Evolutionary conservation across 2,888 invertebrate genomes (phyloP), one percentile per base, ranked within the genome.

Genomic region (Punctoribates punctum): DNA sequence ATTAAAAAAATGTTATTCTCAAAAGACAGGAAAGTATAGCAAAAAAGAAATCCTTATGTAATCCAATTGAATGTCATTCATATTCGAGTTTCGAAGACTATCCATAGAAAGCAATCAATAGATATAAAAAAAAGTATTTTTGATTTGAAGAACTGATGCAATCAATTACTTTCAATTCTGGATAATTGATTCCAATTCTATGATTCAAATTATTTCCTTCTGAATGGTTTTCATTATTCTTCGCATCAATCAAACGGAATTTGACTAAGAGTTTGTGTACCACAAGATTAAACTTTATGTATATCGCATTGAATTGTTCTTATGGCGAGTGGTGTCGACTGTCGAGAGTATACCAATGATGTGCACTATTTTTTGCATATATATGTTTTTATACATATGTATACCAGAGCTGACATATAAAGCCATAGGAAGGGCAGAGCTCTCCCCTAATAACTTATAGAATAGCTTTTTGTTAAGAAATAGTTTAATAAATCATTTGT

Each of bases 381-480:
- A 62, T 62, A 62, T 29, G 17, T 25, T 27, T 9, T 17, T 51
- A 17, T 51, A 51, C 51, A 51, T 27, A 62, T 62, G 62, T 62
- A 62, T 62, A 62, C 13, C 29, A 62, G 27, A 27, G 25, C 17
- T 62, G 2, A 29, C 15, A 27, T 4, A 11, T 1, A 62, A 62
- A 27, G 62, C 27, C 27, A 8, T 13, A 27, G 27, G 4, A 5
- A 62, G 23, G 54, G 20, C 20, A 54, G 1, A 54, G n/a, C 20
- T 20, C n/a, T 20, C n/a, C n/a, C n/a, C 20, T 54, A 54, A 54
- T 54, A 54, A 54, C 54, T 54, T 54, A n/a, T 54, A 54, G 54
- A 54, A 54, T 54, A 54, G 54, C 54, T n/a, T 29, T 62, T 62
- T 62, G 62, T 62, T 62, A 62, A 62, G 62, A 62, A 62, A 62